Evolutionary conservation across 2,113 vertebrate species (phyloP), one percentile per base, ranked within the genome.

Genomic region (Cephalopholis sonnerati): DNA sequence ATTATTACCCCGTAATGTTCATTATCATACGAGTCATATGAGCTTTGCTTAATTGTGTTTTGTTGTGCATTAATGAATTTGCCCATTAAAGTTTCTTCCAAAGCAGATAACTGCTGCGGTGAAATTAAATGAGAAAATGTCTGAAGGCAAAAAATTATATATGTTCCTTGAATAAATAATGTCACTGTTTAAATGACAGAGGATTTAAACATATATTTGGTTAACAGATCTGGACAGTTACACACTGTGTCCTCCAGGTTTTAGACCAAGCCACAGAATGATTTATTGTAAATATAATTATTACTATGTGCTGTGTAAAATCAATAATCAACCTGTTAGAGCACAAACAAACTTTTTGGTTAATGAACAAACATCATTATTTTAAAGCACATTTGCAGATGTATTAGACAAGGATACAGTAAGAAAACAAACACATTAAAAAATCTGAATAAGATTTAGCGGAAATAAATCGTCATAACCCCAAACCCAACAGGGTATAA

Each of bases 51-150:
- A 81, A 87, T 89, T 84, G 59, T 86, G 32, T 36, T n/a, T 54
- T 51, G 76, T 83, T 81, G 84, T 59, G 80, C 29, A 29, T 87
- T 89, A 74, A 87, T 87, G 39, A 85, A 81, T 82, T 71, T 41
- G 41, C 0, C 15, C 66, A 51, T 80, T 48, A 73, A 76, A 72
- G 65, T 78, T 79, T 90, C 61, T 62, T 80, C 25, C 10, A 48
- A 9, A 44, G 53, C 9, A 82, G 84, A 88, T 77, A 87, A 81
- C 20, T 24, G 58, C 39, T 64, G 66, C 36, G 57, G 39, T 62
- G n/a, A 69, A 78, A 83, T 69, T 13, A 79, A 64, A 74, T 41
- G 51, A 77, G 36, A 41, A 74, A 75, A 86, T 59, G 74, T 71
- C 83, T 58, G 32, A 22, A 44, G 67, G 80, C 79, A 24, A 78